phyloP scores from a whole-genome alignment of 2,888 invertebrate species.

The Pyrrhia umbra region DNA sequence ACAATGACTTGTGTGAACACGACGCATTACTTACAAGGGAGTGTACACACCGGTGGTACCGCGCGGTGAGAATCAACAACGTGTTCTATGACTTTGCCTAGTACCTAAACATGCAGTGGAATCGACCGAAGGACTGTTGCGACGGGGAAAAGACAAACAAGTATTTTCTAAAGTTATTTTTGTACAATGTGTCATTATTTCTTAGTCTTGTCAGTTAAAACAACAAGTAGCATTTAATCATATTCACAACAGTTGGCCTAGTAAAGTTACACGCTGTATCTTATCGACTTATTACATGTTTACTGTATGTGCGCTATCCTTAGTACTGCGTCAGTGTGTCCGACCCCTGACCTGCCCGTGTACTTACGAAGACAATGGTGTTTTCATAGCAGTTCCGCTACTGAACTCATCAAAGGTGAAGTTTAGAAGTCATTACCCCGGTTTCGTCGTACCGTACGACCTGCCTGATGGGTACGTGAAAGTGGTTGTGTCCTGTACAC shows the following conservation, averaged over 20 bases:
- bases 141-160: too few relatives aligned
- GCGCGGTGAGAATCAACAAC: background rate
- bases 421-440: constrained; percentile 32
- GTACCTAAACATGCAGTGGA: background rate
- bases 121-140: too few relatives aligned
- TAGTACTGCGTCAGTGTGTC: background rate
- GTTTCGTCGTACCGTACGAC: constrained; percentile 34
- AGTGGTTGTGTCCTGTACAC: constrained; percentile 27
- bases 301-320: background rate
- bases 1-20: constrained; percentile 26
- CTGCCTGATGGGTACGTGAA: constrained; percentile 38
- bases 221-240: too few relatives aligned
- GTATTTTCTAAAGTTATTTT: too few relatives aligned
- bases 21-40: background rate
- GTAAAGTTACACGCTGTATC: background rate
- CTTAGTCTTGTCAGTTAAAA: too few relatives aligned
- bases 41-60: background rate
- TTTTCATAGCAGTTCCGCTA: constrained; percentile 36
- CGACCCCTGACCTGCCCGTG: constrained; percentile 8
- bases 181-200: too few relatives aligned
- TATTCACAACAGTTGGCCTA: too few relatives aligned
- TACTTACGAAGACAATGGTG: constrained; percentile 40
- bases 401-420: constrained; percentile 4
- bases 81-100: background rate
- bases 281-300: background rate